These are phyloP conservation scores for Xestia xanthographa DNA, from an alignment of 2,888 invertebrate genomes.

Conservation along the genomic window DNA sequence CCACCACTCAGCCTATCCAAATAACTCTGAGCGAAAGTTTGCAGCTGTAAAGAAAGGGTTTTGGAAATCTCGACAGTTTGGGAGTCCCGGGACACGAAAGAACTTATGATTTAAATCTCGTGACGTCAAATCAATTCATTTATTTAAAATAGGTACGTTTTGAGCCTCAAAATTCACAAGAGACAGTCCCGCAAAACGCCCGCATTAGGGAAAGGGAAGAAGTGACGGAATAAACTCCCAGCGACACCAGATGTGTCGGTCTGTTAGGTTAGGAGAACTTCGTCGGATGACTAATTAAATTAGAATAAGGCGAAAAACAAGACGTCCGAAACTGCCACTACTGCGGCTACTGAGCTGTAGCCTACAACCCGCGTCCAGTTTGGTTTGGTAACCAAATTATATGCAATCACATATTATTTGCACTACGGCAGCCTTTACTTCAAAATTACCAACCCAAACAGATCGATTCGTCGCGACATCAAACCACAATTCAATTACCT, in stretches of 20 bases:
- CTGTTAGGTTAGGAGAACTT: too few species aligned
- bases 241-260: too few species aligned
- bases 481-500: conserved; percentile 34
- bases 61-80: neutral
- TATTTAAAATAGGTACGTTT: too few species aligned
- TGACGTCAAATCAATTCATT: neutral
- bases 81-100: neutral
- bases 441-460: conserved; percentile 7
- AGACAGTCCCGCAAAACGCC: too few species aligned
- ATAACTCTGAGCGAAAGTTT: too few species aligned
- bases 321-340: neutral
- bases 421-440: neutral
- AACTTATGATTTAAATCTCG: neutral
- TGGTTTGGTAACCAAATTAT: too few species aligned
- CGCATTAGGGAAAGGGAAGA: too few species aligned
- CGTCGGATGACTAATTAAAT: neutral
- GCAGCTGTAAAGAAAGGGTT: neutral
- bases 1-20: too few species aligned
- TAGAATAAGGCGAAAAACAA: neutral
- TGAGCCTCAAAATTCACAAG: too few species aligned
- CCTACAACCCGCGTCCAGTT: neutral
- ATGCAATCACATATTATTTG: neutral
- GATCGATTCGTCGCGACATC: conserved; percentile 43
- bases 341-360: too few species aligned
- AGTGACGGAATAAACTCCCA: too few species aligned